Evolutionary conservation across 2,888 invertebrate species (phyloP), one percentile per base, ranked within the genome.

Genomic region (Polyommatus iphigenia): DNA sequence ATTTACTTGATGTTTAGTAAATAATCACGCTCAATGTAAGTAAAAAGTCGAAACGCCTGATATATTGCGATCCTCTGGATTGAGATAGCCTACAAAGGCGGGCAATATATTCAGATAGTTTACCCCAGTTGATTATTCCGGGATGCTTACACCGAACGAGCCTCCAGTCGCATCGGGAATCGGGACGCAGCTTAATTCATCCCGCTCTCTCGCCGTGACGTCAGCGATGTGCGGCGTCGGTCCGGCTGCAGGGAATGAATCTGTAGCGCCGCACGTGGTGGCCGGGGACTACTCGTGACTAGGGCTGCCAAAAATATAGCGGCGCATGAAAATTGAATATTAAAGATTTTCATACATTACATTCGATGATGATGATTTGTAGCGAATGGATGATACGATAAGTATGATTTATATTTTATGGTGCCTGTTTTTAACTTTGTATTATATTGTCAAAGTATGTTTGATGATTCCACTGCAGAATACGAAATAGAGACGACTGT

Each of bases 191-290:
- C 71, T 71, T 7, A 7, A 10, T 41, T 41, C 18, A 41, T 72
- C 72, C n/a, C 41, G n/a, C 36, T 32, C 41, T 50, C 71, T 32
- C 41, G 67, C 62, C 15, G 24, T 29, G 76, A 76, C 75, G 41
- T 15, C 62, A 41, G 29, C 24, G 36, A 57, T 50, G 41, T 24
- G 24, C 67, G 67, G 46, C 20, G 32, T 67, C 67, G 72, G 54
- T 24, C 18, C 78, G 78, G 15, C 71, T 78, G 77, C 78, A 77
- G 77, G 54, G 79, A 78, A 80, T 77, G 71, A 78, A 78, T 76
- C 76, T 62, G 62, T 54, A 78, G 62, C 75, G 59, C 57, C 73
- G 67, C 50, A 46, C 71, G 59, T 72, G 15, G 50, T 78, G 54
- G 76, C 71, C 54, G 77, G 75, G 76, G 77, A 67, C 24, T 67